These are phyloP conservation scores for Magallana angulata DNA, from an alignment of 1,140 invertebrate species.

Conservation along the genomic window DNA sequence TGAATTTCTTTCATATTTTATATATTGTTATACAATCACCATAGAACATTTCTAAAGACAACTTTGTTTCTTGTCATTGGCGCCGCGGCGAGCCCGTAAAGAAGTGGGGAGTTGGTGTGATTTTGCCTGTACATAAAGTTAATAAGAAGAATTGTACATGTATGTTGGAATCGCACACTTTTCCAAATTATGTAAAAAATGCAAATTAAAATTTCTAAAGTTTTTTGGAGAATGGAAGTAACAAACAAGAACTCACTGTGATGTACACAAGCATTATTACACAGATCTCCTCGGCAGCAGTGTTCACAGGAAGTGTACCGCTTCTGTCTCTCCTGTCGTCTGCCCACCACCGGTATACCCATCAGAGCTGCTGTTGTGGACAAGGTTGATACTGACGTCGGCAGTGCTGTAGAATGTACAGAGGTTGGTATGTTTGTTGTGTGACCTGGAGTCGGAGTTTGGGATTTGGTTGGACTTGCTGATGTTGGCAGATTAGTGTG, in stretches of 20 bases:
- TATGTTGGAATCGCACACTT: neutral
- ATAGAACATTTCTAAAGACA: too few relatives aligned
- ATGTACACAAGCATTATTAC: neutral
- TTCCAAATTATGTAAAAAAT: neutral
- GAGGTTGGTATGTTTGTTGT: neutral
- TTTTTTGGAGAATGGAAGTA: neutral
- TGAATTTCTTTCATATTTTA: too few relatives aligned
- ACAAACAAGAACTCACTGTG: neutral
- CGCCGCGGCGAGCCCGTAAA: neutral
- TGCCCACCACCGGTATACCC: neutral
- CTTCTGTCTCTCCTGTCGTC: neutral
- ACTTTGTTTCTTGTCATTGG: neutral
- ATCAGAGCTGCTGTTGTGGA: neutral
- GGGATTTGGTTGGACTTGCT: too few relatives aligned
- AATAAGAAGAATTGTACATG: neutral
- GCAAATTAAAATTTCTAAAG: neutral
- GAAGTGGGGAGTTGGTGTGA: neutral
- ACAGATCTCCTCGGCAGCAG: slow-evolving; percentile 2
- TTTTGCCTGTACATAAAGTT: neutral
- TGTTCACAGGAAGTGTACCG: slow-evolving; percentile 12
- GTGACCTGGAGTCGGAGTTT: neutral
- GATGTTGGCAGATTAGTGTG: neutral
- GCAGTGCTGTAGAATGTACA: neutral
- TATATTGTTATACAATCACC: too few relatives aligned
- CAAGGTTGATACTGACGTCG: neutral